phyloP scores from a whole-genome alignment of 1,140 invertebrate species.

The Ips typographus region DNA sequence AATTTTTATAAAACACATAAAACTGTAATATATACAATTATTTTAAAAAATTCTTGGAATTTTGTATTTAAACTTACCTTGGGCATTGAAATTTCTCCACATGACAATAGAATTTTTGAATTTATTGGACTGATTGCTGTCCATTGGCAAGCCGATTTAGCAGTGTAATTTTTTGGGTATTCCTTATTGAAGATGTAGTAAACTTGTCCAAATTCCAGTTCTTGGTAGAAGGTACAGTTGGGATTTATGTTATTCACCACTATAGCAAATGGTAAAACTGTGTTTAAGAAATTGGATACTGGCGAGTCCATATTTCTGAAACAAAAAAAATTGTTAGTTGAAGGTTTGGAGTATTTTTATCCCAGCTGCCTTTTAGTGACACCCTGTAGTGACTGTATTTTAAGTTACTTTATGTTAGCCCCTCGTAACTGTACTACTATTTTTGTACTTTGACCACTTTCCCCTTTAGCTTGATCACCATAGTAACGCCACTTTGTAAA shows the following conservation, averaged over 20 bases:
- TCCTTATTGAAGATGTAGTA: conserved; percentile 56
- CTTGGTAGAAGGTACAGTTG: conserved; percentile 42
- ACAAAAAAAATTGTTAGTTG: neutral
- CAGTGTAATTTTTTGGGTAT: conserved; percentile 55
- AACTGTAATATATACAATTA: too few species aligned
- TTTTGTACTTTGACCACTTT: neutral
- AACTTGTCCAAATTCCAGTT: conserved; percentile 46
- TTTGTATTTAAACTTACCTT: conserved; percentile 53
- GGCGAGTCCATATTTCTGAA: neutral
- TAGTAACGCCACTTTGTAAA: conserved; percentile 21
- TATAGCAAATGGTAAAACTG: conserved; percentile 36
- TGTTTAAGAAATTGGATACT: conserved; percentile 25
- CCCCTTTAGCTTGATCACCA: conserved; percentile 16
- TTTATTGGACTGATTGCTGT: conserved; percentile 51
- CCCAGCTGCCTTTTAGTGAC: too few species aligned
- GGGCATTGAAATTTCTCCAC: conserved; percentile 53
- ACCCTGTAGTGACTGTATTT: too few species aligned
- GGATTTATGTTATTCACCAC: conserved; percentile 32
- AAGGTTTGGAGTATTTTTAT: too few species aligned
- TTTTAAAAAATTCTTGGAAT: neutral
- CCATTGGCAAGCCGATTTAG: conserved; percentile 56
- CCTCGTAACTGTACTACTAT: too few species aligned
- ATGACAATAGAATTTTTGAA: conserved; percentile 49
- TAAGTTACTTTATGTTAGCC: too few species aligned
- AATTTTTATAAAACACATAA: too few species aligned